A percentile compares a stretch with the other conserved stretches of the same genome.
phyloP scores from a whole-genome alignment of 2,797 vertebrate genomes.

The Danio aesculapii region DNA sequence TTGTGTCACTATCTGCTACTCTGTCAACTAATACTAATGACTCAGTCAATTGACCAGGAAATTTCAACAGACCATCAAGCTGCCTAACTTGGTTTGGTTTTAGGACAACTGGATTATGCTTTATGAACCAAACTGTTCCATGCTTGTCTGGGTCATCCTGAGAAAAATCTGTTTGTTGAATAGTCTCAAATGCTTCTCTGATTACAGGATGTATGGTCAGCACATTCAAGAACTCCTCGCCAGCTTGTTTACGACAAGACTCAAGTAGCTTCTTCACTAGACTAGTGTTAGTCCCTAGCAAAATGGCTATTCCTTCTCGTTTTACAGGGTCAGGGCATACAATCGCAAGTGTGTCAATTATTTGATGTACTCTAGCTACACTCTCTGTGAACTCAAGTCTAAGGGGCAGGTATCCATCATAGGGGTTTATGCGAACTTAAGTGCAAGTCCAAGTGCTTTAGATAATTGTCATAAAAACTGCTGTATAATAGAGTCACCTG shows the following conservation, averaged over 20 bases:
- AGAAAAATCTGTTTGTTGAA: neutral
- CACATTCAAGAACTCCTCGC: too few species aligned
- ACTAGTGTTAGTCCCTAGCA: neutral
- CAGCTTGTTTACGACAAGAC: neutral
- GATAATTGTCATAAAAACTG: neutral
- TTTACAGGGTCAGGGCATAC: too few species aligned
- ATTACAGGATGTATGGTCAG: too few species aligned
- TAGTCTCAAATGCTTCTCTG: neutral
- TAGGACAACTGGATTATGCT: neutral
- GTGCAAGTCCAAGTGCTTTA: neutral
- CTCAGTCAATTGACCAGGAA: neutral
- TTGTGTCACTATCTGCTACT: neutral
- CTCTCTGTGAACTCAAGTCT: too few species aligned
- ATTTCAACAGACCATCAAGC: neutral
- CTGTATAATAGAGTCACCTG: neutral
- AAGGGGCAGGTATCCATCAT: neutral
- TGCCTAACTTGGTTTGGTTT: neutral
- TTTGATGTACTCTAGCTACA: too few species aligned
- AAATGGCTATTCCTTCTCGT: too few species aligned
- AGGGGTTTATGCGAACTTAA: neutral
- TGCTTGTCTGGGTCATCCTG: neutral
- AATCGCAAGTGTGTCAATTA: too few species aligned
- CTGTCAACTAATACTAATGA: slow-evolving; percentile 14
- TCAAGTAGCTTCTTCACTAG: neutral
- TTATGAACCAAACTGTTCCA: neutral